phyloP scores from a whole-genome alignment of 2,797 vertebrate species.

The Tenualosa ilisha region DNA sequence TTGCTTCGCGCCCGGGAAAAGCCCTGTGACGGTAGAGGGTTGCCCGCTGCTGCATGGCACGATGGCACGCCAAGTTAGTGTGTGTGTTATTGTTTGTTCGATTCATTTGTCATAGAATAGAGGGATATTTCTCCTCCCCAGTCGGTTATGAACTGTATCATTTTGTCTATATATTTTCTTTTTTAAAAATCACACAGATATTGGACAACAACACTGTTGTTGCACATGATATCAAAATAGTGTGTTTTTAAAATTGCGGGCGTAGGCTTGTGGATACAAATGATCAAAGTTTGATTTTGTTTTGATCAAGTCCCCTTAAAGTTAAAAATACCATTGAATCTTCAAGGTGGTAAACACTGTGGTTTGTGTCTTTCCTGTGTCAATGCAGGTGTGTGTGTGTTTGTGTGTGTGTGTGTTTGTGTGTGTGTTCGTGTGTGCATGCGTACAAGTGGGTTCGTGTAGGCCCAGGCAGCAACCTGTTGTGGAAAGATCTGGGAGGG shows the following conservation, averaged over 20 bases:
- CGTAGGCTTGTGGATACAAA: neutral
- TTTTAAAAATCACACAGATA: neutral
- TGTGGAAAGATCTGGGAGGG: slow-evolving; percentile 26
- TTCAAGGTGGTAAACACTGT: neutral
- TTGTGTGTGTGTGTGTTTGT: neutral
- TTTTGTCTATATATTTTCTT: neutral
- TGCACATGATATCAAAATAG: neutral
- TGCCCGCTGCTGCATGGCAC: neutral
- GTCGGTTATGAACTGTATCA: no score
- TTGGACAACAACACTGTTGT: neutral
- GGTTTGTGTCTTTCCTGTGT: slow-evolving; percentile 4
- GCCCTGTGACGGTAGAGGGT: neutral
- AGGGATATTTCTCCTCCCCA: no score
- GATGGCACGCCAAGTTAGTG: neutral
- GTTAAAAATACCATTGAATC: slow-evolving; percentile 15
- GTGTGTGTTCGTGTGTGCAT: neutral
- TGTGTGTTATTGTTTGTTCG: neutral
- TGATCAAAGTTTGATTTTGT: neutral
- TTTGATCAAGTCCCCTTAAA: neutral
- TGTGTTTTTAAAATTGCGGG: neutral
- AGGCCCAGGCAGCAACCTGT: neutral
- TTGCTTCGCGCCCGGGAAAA: neutral
- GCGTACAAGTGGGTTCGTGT: neutral
- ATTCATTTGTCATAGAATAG: neutral
- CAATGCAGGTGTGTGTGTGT: neutral